Base-by-base conservation (phyloP, 2,888 invertebrate genomes). In the Scelioninae gen. 2 region DNA sequence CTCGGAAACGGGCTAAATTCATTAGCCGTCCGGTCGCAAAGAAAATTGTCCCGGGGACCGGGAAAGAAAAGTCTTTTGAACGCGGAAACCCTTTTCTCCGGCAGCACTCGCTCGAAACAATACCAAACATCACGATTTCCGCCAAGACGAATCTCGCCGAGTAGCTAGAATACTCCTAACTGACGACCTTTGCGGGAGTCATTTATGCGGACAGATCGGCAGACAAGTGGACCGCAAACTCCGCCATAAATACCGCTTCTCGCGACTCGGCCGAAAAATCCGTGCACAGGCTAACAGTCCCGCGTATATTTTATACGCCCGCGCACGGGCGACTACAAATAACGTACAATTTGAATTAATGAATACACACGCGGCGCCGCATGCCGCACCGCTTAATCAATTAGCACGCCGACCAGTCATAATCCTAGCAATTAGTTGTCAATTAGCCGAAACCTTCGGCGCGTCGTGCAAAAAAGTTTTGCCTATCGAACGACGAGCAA, bases 311-410 rank as follows among this genome's bases (percentile, higher is more conserved):
- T 68, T 45, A 60, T 19, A 52, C 39, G 16, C 11, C 13, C 55
- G 48, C 31, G 31, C 19, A 9, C 46, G 45, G 13, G 39, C 28
- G 7, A 13, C 25, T 25, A 39, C 61, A 55, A 69, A 61, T 69
- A 69, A 61, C 63, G 25, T 50, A 43, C 33, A 70, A 55, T 57
- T 48, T 57, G 33, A 63, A 63, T 70, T 70, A 57, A 63, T 53
- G 57, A 25, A 43, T 45, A 35, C 52, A 41, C 53, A 61, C 53
- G 60, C 18, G 13, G 16, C 25, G 15, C 53, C 13, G 41, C 57
- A 43, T 35, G 48, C 25, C 13, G 13, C 19, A 7, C 5, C 35
- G 33, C 63, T 63, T 70, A 63, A 63, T 63, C 63, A 63, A 50
- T 70, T 70, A 70, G 15, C 57, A 46, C 39, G 55, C 61, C 41